Conservation (phyloP, 2,888 invertebrate genomes). For the Oscheius myriophilus region DNA sequence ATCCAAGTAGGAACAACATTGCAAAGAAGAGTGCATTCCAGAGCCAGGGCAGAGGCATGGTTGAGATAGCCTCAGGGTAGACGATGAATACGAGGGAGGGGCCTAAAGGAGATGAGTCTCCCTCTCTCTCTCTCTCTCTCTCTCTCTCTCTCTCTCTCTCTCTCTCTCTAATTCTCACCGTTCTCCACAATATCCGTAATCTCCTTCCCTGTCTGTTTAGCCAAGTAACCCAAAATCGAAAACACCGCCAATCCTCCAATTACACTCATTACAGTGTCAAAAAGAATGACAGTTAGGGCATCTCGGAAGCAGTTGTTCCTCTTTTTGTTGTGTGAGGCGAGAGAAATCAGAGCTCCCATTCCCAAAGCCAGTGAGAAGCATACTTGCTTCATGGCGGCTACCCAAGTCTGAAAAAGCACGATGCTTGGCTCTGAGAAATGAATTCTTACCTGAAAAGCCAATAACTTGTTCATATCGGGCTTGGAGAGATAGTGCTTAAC, state of each 20-base stretch:
- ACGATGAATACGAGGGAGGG: slow-evolving; percentile 72
- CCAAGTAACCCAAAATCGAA: slow-evolving; percentile 54
- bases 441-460: slow-evolving; percentile 11
- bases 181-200: slow-evolving; percentile 40
- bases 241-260: slow-evolving; percentile 57
- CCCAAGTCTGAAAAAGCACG: slow-evolving; percentile 46
- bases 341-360: slow-evolving; percentile 57
- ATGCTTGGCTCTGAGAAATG: too few relatives aligned
- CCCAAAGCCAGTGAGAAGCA: slow-evolving; percentile 64
- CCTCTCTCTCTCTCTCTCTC: too few relatives aligned
- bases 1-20: slow-evolving; percentile 71
- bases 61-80: slow-evolving; percentile 71
- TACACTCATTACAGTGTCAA: slow-evolving; percentile 56
- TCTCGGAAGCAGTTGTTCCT: slow-evolving; percentile 59
- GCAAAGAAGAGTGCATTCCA: slow-evolving; percentile 72
- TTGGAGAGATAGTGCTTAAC: slow-evolving; percentile 41
- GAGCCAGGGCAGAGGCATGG: slow-evolving; percentile 70
- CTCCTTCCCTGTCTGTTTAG: slow-evolving; percentile 28
- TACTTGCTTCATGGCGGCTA: slow-evolving; percentile 58
- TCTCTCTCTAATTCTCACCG: slow-evolving; percentile 6
- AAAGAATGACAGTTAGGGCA: slow-evolving; percentile 53
- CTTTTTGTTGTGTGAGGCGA: slow-evolving; percentile 59
- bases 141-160: too few relatives aligned
- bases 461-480: slow-evolving; percentile 47
- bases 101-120: too few relatives aligned